phyloP scores from a whole-genome alignment of 1,140 invertebrate genomes.

The Hyphantria cunea region DNA sequence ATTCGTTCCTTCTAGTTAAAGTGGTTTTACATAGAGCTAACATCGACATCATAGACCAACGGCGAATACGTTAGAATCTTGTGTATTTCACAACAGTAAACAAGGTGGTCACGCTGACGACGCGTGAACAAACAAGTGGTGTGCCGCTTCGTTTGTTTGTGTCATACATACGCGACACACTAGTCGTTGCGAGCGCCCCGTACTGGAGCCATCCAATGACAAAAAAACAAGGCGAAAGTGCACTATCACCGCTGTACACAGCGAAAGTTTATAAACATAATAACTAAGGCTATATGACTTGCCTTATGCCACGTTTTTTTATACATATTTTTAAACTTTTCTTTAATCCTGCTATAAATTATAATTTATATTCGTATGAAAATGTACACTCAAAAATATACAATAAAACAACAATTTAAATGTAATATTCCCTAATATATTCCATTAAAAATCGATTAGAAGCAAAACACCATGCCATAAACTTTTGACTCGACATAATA shows the following conservation, averaged over 20 bases:
- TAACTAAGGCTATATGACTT: constrained; percentile 1
- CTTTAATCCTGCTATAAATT: too few species aligned
- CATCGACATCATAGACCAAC: not conserved
- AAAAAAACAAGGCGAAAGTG: constrained; percentile 59
- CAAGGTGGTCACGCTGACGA: constrained; percentile 71
- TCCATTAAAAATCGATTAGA: too few species aligned
- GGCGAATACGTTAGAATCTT: constrained; percentile 56
- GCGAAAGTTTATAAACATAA: constrained; percentile 62
- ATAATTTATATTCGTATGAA: too few species aligned
- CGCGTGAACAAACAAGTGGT: constrained; percentile 79
- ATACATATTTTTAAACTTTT: not conserved
- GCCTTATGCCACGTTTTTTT: constrained; percentile 7
- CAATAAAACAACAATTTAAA: too few species aligned
- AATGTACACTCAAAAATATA: too few species aligned
- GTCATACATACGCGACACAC: constrained; percentile 43
- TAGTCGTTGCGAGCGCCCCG: constrained; percentile 21
- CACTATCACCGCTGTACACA: constrained; percentile 49
- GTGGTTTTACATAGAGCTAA: not conserved
- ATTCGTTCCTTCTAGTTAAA: not conserved
- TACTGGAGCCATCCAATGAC: constrained; percentile 22
- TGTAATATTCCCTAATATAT: too few species aligned
- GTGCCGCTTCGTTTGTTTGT: constrained; percentile 43
- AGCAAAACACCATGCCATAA: too few species aligned
- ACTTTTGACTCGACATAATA: too few species aligned
- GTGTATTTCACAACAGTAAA: constrained; percentile 66